Evolutionary conservation across 2,888 invertebrate species (phyloP), one percentile per base, ranked within the genome.

Genomic region (Nomada hirtipes): DNA sequence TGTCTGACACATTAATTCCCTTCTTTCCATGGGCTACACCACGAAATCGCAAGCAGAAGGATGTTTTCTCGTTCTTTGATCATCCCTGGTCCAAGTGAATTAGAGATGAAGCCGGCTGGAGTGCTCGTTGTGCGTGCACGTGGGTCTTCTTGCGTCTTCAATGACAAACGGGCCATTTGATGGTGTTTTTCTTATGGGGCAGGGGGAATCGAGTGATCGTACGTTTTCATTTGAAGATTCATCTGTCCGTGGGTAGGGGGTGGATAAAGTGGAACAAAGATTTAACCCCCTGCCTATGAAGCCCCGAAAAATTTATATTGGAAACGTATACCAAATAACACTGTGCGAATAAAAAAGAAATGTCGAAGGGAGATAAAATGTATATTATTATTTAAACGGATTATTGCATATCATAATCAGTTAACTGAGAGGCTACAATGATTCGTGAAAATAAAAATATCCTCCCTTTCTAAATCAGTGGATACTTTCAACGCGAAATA

Each of bases 1-100:
- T 65, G 69, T 76, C 63, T 47, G 74, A 69, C 67, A 55, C 69
- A n/a, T 69, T 59, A 76, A 77, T 59, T 69, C 52, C 57, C 65
- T 44, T 52, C 70, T 65, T 74, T 72, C 42, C 64, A 71, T 26
- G 64, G 42, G 59, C 63, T 23, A 60, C 20, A 47, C 26, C 59
- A n/a, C 50, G 68, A 65, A 75, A 59, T 50, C 57, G 59, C 65
- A 53, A 50, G 23, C 50, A 59, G 59, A 36, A 73, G 52, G 53
- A 67, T 79, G 79, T 78, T 86, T 84, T 74, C 77, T 64, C 80
- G 70, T 71, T 77, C 87, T 87, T 87, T 87, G 87, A 87, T 87
- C 88, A 86, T 79, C 79, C 59, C 42, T 53, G 77, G 44, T 71
- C 67, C 82, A 86, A 88, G 67, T 75, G 86, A 86, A 87, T 87